Base-by-base conservation (phyloP, 2,113 vertebrate genomes). In the Eretmodus cyanostictus region DNA sequence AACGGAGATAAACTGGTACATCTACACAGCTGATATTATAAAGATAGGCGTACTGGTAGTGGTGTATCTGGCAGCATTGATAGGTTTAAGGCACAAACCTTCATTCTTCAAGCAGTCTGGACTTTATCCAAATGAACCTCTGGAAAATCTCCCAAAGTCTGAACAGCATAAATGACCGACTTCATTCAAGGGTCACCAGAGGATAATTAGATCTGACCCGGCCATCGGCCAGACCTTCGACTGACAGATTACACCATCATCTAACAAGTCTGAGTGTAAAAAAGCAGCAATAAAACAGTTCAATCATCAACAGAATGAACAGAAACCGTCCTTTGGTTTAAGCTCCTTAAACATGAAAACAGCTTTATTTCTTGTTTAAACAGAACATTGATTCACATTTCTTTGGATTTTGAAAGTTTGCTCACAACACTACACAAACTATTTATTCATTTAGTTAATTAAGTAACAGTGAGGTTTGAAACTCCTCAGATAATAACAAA, bases 381-480 rank as follows among this genome's bases (percentile, higher is more conserved):
- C 42, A 31, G 71, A 49, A 78, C 3, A 27, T 76, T 47, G 9
- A 47, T 47, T 76, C 14, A 76, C 22, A 76, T 49, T 12, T 76
- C 66, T 49, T 76, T 76, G 14, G 14, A 19, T 49, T 19, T 31
- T 49, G 0, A 17, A 29, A 17, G 24, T 0, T 47, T 76, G 24
- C 9, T 76, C 24, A 76, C 40, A 76, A 47, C 8, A 5, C 40
- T 47, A 7, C 9, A 76, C 16, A 29, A 4, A 38, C 36, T 3
- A 11, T 47, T 76, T 29, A 45, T 29, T 45, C 0, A 0, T 7
- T 45, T 45, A 45, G 22, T 45, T 17, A 0, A 73, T 73, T 73
- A 45, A 73, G 22, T 45, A 27, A 73, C 24, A 29, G 40, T 27
- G n/a, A 9, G 8, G 5, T 27, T 2, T 17, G 40, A 76, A 76